Evolutionary conservation across 2,113 vertebrate species (phyloP).

Genomic region (Aplodontia rufa): DNA sequence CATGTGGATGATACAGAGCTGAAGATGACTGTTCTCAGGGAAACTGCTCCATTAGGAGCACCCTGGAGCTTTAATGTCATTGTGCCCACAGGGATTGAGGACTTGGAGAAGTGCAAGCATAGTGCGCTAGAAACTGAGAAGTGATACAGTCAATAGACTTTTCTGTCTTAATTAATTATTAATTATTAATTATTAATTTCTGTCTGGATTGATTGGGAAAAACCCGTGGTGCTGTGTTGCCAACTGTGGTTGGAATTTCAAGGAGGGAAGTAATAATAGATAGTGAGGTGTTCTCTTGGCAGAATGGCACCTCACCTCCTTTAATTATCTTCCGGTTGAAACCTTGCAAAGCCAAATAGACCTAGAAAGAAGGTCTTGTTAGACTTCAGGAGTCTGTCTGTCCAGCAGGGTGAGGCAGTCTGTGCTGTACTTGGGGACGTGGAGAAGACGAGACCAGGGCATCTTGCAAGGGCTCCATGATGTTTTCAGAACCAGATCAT

Average conservation of each 20-base stretch:
- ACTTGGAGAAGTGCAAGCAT: not conserved
- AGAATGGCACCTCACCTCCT: not conserved
- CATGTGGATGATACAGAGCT: not conserved
- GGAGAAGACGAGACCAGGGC: not conserved
- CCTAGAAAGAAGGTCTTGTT: not conserved
- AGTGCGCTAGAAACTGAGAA: not conserved
- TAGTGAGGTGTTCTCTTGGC: not conserved
- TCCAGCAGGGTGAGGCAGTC: not conserved
- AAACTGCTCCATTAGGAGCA: not conserved
- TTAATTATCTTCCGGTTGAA: not conserved
- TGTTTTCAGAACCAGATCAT: not conserved
- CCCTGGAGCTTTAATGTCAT: not conserved
- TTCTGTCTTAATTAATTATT: not conserved
- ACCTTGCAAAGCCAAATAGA: not conserved
- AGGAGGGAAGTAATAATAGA: not conserved
- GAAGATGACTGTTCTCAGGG: not conserved
- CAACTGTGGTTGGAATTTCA: slow-evolving; percentile 27
- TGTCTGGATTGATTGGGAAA: not conserved
- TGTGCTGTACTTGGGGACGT: not conserved
- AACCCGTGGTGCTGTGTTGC: not conserved
- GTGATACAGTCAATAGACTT: not conserved
- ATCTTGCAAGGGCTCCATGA: not conserved
- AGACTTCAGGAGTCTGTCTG: not conserved
- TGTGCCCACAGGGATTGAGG: not conserved
- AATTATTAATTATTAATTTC: too few species aligned